Evolutionary conservation across 2,888 invertebrate genomes (phyloP).

Genomic region (Fragum sueziense): DNA sequence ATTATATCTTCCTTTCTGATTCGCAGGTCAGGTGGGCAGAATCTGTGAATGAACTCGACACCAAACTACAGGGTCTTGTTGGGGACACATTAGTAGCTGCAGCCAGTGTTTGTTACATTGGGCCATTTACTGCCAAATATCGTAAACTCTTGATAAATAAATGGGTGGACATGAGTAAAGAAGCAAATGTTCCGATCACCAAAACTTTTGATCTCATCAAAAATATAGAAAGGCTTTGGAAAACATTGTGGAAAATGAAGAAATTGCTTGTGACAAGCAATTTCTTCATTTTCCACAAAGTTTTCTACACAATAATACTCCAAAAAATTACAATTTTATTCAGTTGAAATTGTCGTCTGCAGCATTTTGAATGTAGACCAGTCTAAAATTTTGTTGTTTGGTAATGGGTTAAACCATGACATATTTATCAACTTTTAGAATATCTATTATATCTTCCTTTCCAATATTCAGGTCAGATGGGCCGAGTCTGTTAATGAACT

Average conservation of each 20-base stretch:
- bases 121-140: slow-evolving; percentile 79
- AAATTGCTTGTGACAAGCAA: neutral
- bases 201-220: slow-evolving; percentile 76
- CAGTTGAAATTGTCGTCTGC: no score
- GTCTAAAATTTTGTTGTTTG: no score
- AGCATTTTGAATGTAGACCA: no score
- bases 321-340: no score
- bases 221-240: no score
- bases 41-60: slow-evolving; percentile 77
- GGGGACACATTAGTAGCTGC: slow-evolving; percentile 81
- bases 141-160: slow-evolving; percentile 68
- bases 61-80: slow-evolving; percentile 78
- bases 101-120: slow-evolving; percentile 80
- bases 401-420: no score
- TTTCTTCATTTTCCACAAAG: neutral
- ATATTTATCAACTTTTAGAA: no score
- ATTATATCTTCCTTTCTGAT: neutral
- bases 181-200: slow-evolving; percentile 75
- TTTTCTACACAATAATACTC: neutral
- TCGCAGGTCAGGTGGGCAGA: slow-evolving; percentile 80
- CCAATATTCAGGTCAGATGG: slow-evolving; percentile 77
- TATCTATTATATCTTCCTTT: neutral
- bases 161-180: slow-evolving; percentile 73
- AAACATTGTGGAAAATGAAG: no score
- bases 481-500: slow-evolving; percentile 78